A percentile compares a stretch with the other conserved stretches of the same genome.
Conservation (phyloP, 2,797 vertebrate genomes). For the Alexandromys oeconomus region DNA sequence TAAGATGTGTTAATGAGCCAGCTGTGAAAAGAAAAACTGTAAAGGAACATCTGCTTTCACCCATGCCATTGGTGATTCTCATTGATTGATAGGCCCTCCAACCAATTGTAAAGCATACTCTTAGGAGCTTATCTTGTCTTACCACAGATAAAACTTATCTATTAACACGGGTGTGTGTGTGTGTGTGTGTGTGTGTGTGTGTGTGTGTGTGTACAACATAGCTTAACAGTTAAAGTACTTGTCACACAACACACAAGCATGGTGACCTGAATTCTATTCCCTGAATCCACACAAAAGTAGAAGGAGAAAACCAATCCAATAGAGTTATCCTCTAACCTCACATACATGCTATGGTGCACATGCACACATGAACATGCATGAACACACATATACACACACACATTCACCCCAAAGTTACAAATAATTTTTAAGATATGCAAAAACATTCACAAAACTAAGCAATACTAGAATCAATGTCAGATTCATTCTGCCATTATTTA, state of each 20-base stretch:
- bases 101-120: not conserved
- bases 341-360: not conserved
- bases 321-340: not conserved
- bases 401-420: not conserved
- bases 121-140: not conserved
- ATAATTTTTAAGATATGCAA: constrained; percentile 11
- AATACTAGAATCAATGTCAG: not conserved
- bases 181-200: not conserved
- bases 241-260: not conserved
- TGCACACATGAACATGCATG: not conserved
- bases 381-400: not conserved
- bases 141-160: not conserved
- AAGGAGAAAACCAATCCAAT: not conserved
- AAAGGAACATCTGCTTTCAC: not conserved
- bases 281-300: not conserved
- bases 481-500: not conserved
- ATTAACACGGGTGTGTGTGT: not conserved
- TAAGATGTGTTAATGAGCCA: not conserved
- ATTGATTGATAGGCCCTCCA: not conserved
- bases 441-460: not conserved
- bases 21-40: too few species aligned
- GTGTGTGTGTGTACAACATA: not conserved
- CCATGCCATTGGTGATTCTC: not conserved
- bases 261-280: not conserved
- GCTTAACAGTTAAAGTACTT: not conserved